phyloP scores from a whole-genome alignment of 2,888 invertebrate species.

The Pasiphila rectangulata region DNA sequence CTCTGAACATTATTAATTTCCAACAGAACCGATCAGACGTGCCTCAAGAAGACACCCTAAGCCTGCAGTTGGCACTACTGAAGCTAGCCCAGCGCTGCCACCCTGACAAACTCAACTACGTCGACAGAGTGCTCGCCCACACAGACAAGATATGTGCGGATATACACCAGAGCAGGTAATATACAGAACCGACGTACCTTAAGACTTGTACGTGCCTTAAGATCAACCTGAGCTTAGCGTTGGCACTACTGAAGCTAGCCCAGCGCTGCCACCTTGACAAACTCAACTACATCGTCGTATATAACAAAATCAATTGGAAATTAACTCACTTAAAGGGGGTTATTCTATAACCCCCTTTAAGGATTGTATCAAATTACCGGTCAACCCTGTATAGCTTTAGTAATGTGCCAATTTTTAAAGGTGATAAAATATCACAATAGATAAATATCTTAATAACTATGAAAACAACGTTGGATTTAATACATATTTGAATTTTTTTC shows the following conservation, averaged over 20 bases:
- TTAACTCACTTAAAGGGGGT: too few species aligned
- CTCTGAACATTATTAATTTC: too few species aligned
- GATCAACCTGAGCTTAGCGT: slow-evolving; percentile 96
- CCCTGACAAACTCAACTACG: slow-evolving; percentile 95
- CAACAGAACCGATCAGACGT: slow-evolving; percentile 93
- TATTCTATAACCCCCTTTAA: too few species aligned
- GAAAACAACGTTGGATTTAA: too few species aligned
- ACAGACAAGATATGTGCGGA: slow-evolving; percentile 95
- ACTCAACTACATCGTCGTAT: slow-evolving; percentile 97
- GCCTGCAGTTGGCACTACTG: slow-evolving; percentile 95
- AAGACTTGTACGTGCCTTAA: too few species aligned
- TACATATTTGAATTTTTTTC: too few species aligned
- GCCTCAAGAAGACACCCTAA: slow-evolving; percentile 97
- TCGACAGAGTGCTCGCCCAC: slow-evolving; percentile 95
- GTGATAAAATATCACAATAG: too few species aligned
- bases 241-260: slow-evolving; percentile 95
- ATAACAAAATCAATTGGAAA: too few species aligned
- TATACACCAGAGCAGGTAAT: slow-evolving; percentile 90
- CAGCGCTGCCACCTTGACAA: slow-evolving; percentile 97
- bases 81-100: slow-evolving; percentile 98
- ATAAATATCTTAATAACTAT: too few species aligned
- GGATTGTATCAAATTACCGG: too few species aligned
- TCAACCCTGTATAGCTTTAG: too few species aligned
- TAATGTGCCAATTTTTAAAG: too few species aligned
- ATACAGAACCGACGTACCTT: background rate